These are phyloP conservation scores for Adelphocoris suturalis DNA, from an alignment of 2,888 invertebrate genomes.

Conservation along the genomic window DNA sequence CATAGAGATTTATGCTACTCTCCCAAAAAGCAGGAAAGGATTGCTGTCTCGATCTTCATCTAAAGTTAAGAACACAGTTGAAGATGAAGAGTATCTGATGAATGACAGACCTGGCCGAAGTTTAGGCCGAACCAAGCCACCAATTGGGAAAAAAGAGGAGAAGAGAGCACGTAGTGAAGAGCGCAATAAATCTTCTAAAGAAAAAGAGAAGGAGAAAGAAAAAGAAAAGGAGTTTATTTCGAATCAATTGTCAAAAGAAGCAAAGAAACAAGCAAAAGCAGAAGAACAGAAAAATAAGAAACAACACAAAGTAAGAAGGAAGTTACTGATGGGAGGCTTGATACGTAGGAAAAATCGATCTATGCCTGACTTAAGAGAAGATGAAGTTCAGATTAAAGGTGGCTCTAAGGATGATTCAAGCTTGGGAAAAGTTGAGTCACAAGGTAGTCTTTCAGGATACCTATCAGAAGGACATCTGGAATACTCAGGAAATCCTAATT, in stretches of 20 bases:
- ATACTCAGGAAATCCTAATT: conserved; percentile 88
- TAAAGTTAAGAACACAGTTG: conserved; percentile 83
- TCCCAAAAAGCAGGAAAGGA: conserved; percentile 90
- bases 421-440: conserved; percentile 82
- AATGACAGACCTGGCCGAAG: conserved; percentile 84
- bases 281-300: conserved; percentile 89
- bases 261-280: conserved; percentile 83
- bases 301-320: conserved; percentile 93
- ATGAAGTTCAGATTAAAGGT: conserved; percentile 79
- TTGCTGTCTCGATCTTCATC: conserved; percentile 76
- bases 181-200: conserved; percentile 82
- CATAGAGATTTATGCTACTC: conserved; percentile 94
- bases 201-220: conserved; percentile 80
- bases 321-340: conserved; percentile 92
- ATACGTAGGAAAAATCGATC: conserved; percentile 93
- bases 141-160: conserved; percentile 85
- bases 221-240: conserved; percentile 79
- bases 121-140: conserved; percentile 83
- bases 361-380: conserved; percentile 94
- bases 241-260: conserved; percentile 79
- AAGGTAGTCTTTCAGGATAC: conserved; percentile 87
- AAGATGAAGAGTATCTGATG: conserved; percentile 85
- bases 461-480: conserved; percentile 93
- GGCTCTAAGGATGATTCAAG: conserved; percentile 76
- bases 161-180: conserved; percentile 92